Conservation (phyloP, 2,797 vertebrate species). For the Pangasius krempfi region DNA sequence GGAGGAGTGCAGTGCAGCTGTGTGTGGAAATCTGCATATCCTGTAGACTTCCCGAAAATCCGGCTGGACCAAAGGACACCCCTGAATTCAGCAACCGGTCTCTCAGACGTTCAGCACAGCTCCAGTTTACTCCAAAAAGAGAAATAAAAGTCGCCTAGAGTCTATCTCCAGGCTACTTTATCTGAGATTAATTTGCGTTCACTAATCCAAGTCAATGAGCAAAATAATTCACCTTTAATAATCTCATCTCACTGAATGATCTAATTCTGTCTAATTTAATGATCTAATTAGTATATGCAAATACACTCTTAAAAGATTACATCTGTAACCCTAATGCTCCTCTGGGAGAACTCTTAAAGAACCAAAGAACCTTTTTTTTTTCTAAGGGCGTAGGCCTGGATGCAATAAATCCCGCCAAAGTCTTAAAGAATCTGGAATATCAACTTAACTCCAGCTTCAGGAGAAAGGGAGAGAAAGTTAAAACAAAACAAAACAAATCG, state of each 20-base stretch:
- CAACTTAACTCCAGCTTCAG: not conserved
- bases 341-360: not conserved
- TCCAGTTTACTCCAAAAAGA: not conserved
- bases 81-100: not conserved
- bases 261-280: not conserved
- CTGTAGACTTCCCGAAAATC: slow-evolving; percentile 13
- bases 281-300: not conserved
- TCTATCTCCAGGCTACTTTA: not conserved
- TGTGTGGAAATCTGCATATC: not conserved
- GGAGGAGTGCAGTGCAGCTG: not conserved
- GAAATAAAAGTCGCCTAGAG: no score
- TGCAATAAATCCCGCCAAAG: not conserved
- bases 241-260: not conserved
- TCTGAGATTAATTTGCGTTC: not conserved
- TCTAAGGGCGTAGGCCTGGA: not conserved
- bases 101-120: not conserved
- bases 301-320: not conserved
- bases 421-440: not conserved
- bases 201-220: not conserved
- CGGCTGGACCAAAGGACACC: no score
- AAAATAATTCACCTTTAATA: not conserved
- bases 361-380: not conserved
- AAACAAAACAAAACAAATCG: not conserved
- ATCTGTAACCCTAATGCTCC: not conserved
- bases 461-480: not conserved